Conservation (phyloP, 2,888 invertebrate genomes). For the Stenolophus ochropezus region DNA sequence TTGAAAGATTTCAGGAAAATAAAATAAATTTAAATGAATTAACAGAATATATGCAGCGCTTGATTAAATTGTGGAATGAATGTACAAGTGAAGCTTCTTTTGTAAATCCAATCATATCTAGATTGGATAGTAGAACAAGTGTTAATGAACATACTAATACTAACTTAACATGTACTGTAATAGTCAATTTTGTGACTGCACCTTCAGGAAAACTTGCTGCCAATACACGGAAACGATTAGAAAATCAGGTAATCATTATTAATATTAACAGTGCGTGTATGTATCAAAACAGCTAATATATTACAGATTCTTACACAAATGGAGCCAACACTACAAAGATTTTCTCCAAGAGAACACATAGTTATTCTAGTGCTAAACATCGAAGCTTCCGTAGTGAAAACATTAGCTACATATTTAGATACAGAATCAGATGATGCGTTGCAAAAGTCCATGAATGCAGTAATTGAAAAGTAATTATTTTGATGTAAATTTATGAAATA, state of each 20-base stretch:
- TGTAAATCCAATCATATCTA: constrained; percentile 63
- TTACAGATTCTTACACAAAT: constrained; percentile 77
- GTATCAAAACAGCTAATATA: too few species aligned
- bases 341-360: constrained; percentile 77
- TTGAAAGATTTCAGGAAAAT: constrained; percentile 78
- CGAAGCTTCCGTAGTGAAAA: constrained; percentile 77
- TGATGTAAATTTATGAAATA: constrained; percentile 20
- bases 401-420: constrained; percentile 78
- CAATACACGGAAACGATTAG: constrained; percentile 79
- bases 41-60: constrained; percentile 82
- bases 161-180: constrained; percentile 73
- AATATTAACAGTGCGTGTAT: too few species aligned
- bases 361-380: constrained; percentile 81
- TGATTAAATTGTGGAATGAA: constrained; percentile 72
- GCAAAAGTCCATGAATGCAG: constrained; percentile 74
- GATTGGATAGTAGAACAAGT: constrained; percentile 68
- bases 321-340: constrained; percentile 77
- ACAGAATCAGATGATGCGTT: constrained; percentile 75
- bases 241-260: constrained; percentile 81
- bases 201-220: constrained; percentile 79
- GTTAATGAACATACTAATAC: constrained; percentile 64
- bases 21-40: constrained; percentile 79
- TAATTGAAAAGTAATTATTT: constrained; percentile 75
- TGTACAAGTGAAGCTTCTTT: constrained; percentile 56
- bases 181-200: constrained; percentile 78